These are phyloP conservation scores for Takifugu flavidus DNA, from an alignment of 2,113 vertebrate genomes.

Conservation along the genomic window DNA sequence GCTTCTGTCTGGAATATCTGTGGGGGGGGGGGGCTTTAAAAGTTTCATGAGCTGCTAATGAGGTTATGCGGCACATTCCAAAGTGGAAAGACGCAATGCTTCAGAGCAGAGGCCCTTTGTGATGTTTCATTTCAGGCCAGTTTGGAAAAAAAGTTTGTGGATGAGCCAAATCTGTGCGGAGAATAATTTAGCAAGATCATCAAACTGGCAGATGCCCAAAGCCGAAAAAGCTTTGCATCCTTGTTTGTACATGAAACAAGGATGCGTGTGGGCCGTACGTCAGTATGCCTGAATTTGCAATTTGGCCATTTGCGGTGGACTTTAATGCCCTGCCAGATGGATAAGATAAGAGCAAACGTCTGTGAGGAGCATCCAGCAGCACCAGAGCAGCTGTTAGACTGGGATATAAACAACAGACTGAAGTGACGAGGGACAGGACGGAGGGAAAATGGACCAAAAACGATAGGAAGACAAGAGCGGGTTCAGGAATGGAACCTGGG, in stretches of 20 bases:
- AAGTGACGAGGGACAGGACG: background rate
- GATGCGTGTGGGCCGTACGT: background rate
- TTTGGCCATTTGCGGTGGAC: background rate
- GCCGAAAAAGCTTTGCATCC: background rate
- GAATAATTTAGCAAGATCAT: background rate
- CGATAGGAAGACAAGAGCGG: background rate
- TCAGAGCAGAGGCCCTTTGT: no score
- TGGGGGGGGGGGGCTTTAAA: slow-evolving; percentile 36
- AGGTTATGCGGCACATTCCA: slow-evolving; percentile 52
- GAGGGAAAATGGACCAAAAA: background rate
- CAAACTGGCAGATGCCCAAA: background rate
- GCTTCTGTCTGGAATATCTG: slow-evolving; percentile 42
- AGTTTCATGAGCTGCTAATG: slow-evolving; percentile 69
- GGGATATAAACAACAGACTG: slow-evolving; percentile 12
- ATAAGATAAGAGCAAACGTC: background rate
- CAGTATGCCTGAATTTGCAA: background rate
- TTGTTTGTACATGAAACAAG: slow-evolving; percentile 2
- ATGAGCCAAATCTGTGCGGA: background rate
- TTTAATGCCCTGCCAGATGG: background rate
- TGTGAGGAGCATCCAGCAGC: background rate
- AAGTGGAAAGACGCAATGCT: slow-evolving; percentile 23
- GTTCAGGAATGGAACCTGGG: slow-evolving; percentile 6
- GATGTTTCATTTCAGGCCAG: no score
- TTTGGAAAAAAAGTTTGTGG: background rate
- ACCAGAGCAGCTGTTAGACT: background rate